Conservation (phyloP, 2,113 vertebrate species). For the Misgurnus mizolepis region DNA sequence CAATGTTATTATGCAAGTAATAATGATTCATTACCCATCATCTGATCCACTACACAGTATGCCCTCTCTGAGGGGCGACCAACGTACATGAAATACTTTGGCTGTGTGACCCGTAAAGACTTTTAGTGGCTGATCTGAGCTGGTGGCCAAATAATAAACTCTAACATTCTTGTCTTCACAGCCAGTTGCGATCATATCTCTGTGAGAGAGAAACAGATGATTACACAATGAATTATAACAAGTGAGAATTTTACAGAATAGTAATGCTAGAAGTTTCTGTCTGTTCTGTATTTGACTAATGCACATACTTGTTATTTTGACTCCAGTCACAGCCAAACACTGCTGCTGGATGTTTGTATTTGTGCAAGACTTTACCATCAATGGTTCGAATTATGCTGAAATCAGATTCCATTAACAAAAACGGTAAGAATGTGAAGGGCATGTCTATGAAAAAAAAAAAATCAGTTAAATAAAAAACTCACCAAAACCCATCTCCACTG, state of each 20-base stretch:
- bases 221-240: not conserved
- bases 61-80: slow-evolving; percentile 96
- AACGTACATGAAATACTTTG: slow-evolving; percentile 95
- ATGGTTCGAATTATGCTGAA: slow-evolving; percentile 91
- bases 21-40: slow-evolving; percentile 79
- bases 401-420: slow-evolving; percentile 52
- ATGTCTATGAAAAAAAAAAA: not conserved
- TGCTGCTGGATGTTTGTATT: slow-evolving; percentile 93
- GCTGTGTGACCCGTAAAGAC: slow-evolving; percentile 92
- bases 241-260: not conserved
- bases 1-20: not conserved
- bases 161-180: slow-evolving; percentile 96
- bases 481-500: slow-evolving; percentile 95
- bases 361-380: slow-evolving; percentile 91
- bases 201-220: slow-evolving; percentile 56
- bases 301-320: slow-evolving; percentile 95
- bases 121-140: slow-evolving; percentile 94
- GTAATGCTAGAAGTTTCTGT: not conserved
- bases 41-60: slow-evolving; percentile 97
- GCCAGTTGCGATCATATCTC: slow-evolving; percentile 98
- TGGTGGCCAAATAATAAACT: slow-evolving; percentile 96
- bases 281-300: not conserved
- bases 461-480: slow-evolving; percentile 54
- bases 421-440: not conserved
- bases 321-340: slow-evolving; percentile 99